A percentile compares a stretch with the other conserved stretches of the same genome.
These are phyloP conservation scores for Gnathonemus longibarbis DNA, from an alignment of 2,113 vertebrate genomes.

Conservation along the genomic window DNA sequence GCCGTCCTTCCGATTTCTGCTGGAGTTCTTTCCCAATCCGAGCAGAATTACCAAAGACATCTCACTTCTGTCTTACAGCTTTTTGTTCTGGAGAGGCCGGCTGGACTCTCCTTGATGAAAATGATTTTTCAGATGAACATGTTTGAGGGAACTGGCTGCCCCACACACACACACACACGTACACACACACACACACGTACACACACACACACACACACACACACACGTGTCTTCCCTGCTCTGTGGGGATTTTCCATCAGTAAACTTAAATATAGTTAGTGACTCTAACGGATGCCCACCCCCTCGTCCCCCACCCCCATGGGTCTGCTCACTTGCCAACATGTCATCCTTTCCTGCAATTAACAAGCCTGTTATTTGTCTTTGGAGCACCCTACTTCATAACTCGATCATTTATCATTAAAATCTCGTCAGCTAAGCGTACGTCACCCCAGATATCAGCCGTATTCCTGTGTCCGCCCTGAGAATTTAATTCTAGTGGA, in stretches of 20 bases:
- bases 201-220: neutral
- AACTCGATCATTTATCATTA: neutral
- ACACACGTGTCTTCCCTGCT: neutral
- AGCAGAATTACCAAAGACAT: neutral
- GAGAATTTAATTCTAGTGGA: neutral
- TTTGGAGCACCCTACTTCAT: neutral
- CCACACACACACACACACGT: neutral
- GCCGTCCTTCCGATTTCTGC: neutral
- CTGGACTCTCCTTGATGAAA: neutral
- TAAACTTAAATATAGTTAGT: neutral
- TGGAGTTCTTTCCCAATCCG: neutral
- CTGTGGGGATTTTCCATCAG: neutral
- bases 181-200: too few relatives aligned
- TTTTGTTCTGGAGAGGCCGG: neutral
- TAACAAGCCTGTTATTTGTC: neutral
- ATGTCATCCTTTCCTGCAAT: neutral
- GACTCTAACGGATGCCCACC: neutral
- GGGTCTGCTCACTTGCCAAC: neutral
- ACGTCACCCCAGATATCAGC: neutral
- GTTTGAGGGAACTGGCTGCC: too few relatives aligned
- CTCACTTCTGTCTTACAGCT: neutral
- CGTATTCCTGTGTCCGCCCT: neutral
- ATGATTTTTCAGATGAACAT: neutral
- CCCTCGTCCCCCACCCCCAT: too few relatives aligned
- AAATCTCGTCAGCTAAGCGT: neutral